Base-by-base conservation (phyloP, 2,888 invertebrate species). In the Acanthosepion esculentum region DNA sequence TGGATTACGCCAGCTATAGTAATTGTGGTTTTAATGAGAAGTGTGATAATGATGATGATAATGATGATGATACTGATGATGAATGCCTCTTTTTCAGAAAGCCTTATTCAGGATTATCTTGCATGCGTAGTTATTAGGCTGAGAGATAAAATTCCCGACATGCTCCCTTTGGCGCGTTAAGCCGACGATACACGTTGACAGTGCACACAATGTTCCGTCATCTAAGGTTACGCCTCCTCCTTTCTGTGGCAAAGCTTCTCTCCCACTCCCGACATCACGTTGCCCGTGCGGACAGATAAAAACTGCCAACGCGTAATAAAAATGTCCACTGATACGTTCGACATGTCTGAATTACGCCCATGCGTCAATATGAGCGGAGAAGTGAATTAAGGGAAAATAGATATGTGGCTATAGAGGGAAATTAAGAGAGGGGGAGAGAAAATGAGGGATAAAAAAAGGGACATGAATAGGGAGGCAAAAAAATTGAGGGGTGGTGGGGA, bases 401-500 rank as follows among this genome's bases (percentile, higher is more conserved):
- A 78, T n/a, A n/a, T n/a, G n/a, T 5, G 18, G n/a, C 3, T 10
- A 15, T 10, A 10, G 29, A n/a, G n/a, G n/a, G 10, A n/a, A n/a
- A n/a, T 1, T 33, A n/a, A n/a, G 29, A n/a, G n/a, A n/a, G 78
- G 15, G 12, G 18, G 78, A n/a, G 12, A n/a, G n/a, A n/a, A 4
- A 23, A 18, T 7, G 20, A 5, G 20, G 15, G 20, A 23, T 15
- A 12, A 2, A 23, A 33, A 18, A 15, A 29, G 18, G 12, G 2
- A n/a, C 0, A 15, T 10, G 20, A 23, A n/a, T 20, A 29, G n/a
- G 18, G 12, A 15, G 2, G 10, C 2, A n/a, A 10, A 7, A 18
- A n/a, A 10, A n/a, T 8, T 10, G 8, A n/a, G n/a, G n/a, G n/a
- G 15, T 3, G 29, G 0, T 6, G 2, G 7, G 2, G 7, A 29